A percentile compares a stretch with the other conserved stretches of the same genome.
Evolutionary conservation across 2,888 invertebrate genomes (phyloP).

Genomic region (Merodon equestris): DNA sequence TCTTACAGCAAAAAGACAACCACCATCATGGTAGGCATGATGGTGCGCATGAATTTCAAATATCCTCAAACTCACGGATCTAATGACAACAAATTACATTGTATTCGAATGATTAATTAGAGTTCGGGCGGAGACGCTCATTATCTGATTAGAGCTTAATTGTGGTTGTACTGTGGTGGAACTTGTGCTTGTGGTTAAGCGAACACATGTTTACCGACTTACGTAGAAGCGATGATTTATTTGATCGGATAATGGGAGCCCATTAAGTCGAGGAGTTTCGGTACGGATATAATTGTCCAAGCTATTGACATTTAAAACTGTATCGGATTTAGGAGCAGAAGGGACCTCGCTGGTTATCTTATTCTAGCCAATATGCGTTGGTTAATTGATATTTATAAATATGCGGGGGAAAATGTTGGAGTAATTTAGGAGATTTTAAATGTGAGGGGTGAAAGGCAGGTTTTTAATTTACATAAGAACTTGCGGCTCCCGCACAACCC

Average conservation of each 20-base stretch:
- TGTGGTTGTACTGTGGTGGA: slow-evolving; percentile 4
- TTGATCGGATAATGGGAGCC: slow-evolving; percentile 19
- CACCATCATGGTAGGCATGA: too few relatives aligned
- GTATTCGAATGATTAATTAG: slow-evolving; percentile 27
- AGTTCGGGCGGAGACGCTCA: slow-evolving; percentile 9
- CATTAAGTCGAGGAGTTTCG: slow-evolving; percentile 17
- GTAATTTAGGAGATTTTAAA: too few relatives aligned
- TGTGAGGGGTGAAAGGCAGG: too few relatives aligned
- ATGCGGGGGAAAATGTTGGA: too few relatives aligned
- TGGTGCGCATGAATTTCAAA: too few relatives aligned
- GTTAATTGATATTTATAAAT: background rate
- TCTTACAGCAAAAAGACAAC: background rate
- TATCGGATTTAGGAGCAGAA: background rate
- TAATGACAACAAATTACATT: slow-evolving; percentile 24
- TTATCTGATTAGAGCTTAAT: slow-evolving; percentile 17
- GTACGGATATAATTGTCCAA: background rate
- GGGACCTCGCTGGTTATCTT: background rate
- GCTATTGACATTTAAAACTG: slow-evolving; percentile 12
- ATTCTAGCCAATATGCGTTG: background rate
- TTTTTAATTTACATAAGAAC: too few relatives aligned
- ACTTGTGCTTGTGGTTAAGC: background rate
- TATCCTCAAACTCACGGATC: background rate
- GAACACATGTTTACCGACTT: background rate
- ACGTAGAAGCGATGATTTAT: slow-evolving; percentile 14
- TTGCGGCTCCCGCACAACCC: too few relatives aligned